Evolutionary conservation across 2,797 vertebrate species (phyloP), one percentile per base, ranked within the genome.

Genomic region (Linurgus olivaceus): DNA sequence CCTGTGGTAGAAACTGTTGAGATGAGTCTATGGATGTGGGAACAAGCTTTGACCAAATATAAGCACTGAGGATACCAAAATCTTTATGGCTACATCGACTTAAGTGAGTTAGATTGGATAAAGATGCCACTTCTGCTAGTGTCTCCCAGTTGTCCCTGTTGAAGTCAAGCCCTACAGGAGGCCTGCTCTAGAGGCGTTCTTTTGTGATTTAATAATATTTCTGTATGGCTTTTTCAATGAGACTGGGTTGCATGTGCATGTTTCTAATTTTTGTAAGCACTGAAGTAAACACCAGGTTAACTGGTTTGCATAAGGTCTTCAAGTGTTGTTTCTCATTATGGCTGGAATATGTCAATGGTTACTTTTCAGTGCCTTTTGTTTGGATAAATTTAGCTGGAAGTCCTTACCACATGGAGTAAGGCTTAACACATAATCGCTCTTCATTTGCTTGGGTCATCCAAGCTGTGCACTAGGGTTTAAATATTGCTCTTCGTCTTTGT

Each of bases 181-280:
- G 12, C 6, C 26, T 61, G 20, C 18, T 91, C n/a, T 67, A 28
- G 78, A 66, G 13, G 6, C 0, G 2, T 6, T 33, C 7, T 52
- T 10, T 40, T 51, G 10, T 58, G 28, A 51, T 54, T 79, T n/a
- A 12, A 4, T 63, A 42, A 21, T 65, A 17, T 44, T 70, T 78
- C 21, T 58, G 8, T 31, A 5, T 15, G 11, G 1, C 20, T 52
- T 52, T 84, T 78, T 59, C 25, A 24, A 8, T 29, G 11, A 65
- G 16, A 47, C 23, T 47, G 15, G 2, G 15, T 45, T 85, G 35
- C 5, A 2, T 5, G 13, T 25, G 2, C 2, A 0, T 26, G 8
- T n/a, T 82, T 67, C 38, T 74, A 8, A 13, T 50, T 17, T 45
- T 67, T 71, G 37, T 21, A 16, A 84, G 7, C 4, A 3, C n/a